A percentile compares a stretch with the other conserved stretches of the same genome.
Conservation (phyloP, 2,113 vertebrate species). For the Fregetta grallaria region DNA sequence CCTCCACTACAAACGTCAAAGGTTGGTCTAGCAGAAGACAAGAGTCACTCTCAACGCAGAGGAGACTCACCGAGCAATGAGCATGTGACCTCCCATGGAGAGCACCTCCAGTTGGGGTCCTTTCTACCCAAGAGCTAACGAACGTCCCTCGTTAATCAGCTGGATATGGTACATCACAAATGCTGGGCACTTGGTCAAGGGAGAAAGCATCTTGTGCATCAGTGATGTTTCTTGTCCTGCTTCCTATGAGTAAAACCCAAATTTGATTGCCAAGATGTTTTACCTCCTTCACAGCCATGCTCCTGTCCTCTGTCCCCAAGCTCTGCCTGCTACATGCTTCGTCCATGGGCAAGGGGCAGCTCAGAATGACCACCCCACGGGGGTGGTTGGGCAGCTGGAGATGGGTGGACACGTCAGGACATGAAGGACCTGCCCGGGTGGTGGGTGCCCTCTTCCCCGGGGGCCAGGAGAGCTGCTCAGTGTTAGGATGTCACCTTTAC, state of each 20-base stretch:
- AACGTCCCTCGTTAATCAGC: fast-evolving
- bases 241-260: not conserved
- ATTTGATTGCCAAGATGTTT: not conserved
- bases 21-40: not conserved
- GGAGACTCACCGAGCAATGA: fast-evolving
- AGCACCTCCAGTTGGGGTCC: not conserved
- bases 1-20: fast-evolving
- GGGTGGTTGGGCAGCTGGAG: not conserved
- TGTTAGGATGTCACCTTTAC: not conserved
- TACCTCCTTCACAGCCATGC: not conserved
- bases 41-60: too few relatives aligned
- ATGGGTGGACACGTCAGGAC: not conserved
- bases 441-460: too few relatives aligned
- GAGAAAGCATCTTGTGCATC: too few relatives aligned
- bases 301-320: not conserved
- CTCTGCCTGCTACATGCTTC: not conserved
- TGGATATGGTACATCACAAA: fast-evolving
- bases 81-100: not conserved
- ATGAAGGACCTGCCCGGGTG: fast-evolving
- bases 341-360: not conserved
- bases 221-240: not conserved
- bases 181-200: not conserved
- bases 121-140: not conserved
- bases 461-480: not conserved
- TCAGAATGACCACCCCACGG: not conserved